Base-by-base conservation (phyloP, 2,113 vertebrate genomes). In the Platycercus adscitus region DNA sequence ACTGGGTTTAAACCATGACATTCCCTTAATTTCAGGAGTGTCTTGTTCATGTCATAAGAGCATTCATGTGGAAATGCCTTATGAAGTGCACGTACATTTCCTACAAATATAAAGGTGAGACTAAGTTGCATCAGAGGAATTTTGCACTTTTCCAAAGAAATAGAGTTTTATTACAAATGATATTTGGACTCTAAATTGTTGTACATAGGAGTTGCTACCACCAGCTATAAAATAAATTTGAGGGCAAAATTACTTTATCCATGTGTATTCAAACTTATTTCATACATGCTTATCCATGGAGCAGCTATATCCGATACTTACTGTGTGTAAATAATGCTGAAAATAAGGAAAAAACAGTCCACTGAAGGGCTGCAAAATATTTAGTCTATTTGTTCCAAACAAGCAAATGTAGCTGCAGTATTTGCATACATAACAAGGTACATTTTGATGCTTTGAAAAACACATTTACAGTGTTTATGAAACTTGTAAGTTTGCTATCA, bases 11-110 rank as follows among this genome's bases (percentile, higher is more conserved):
- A 58, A 58, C 56, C 56, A 58, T 9, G 13, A 58, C 56, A 35
- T 58, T 50, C 14, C 18, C 46, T 84, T 75, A 39, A 58, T 28
- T 81, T 84, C 13, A 33, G 2, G 12, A 43, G 17, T 29, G 21
- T 47, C 19, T 79, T 72, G 41, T 31, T 29, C 15, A 26, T 10
- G 4, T 71, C 7, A 6, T 39, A 15, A 35, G 1, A 58, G 0
- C 15, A 19, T 63, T 63, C 1, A 2, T 49, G 19, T 5, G 9
- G 9, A 81, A 66, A 66, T 66, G 28, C 10, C 0, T 0, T 21
- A 19, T 17, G 37, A 65, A 58, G 31, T 31, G 3, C 12, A n/a
- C 21, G 18, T 13, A n/a, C 2, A 4, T 6, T 81, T 13, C 25
- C 23, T 26, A 25, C 1, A 12, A 79, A 72, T 17, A 28, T 47